phyloP scores from a whole-genome alignment of 2,797 vertebrate genomes.

The Microhierax caerulescens region DNA sequence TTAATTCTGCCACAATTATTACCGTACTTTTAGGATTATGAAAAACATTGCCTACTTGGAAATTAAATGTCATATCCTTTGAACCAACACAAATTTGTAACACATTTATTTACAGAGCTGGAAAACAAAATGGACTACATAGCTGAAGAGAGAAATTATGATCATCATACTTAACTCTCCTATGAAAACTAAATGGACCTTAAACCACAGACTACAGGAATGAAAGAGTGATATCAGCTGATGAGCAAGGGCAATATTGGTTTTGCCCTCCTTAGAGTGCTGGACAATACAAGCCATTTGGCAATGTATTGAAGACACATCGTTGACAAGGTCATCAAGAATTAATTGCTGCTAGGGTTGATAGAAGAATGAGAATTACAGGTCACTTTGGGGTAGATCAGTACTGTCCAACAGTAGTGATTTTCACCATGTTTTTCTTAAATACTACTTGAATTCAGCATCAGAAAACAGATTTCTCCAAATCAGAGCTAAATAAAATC shows the following conservation, averaged over 20 bases:
- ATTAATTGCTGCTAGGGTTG: not conserved
- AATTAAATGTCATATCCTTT: constrained; percentile 18
- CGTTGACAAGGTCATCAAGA: not conserved
- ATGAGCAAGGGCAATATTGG: not conserved
- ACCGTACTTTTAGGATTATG: not conserved
- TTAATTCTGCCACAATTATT: not conserved
- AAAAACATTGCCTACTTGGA: not conserved
- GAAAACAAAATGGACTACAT: not conserved
- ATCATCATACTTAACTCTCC: not conserved
- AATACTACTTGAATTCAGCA: not conserved
- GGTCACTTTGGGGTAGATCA: not conserved
- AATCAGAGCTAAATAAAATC: not conserved
- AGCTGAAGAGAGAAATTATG: not conserved
- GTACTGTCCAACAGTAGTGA: not conserved
- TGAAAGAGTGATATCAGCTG: not conserved
- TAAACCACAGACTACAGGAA: not conserved
- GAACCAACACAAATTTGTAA: not conserved
- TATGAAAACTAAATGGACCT: not conserved
- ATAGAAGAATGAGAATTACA: not conserved
- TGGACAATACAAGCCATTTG: not conserved
- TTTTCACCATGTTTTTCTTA: not conserved
- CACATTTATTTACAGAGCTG: not conserved
- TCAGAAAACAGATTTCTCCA: not conserved
- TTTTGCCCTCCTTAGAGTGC: not conserved
- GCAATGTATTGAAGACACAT: not conserved